Conservation (phyloP, 2,113 vertebrate genomes). For the Pseudopipra pipra region DNA sequence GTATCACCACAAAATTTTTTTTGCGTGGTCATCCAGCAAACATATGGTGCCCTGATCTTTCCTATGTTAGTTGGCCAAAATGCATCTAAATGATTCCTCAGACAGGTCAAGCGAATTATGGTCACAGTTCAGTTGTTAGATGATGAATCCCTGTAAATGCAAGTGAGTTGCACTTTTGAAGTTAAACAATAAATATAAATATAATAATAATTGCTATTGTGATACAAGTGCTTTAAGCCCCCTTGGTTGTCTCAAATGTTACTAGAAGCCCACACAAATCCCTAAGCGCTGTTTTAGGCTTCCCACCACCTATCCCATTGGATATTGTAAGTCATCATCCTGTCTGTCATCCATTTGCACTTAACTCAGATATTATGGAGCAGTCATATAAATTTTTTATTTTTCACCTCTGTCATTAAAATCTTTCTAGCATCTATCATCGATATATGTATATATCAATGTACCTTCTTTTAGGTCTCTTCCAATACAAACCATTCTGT, state of each 20-base stretch:
- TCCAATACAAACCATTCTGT: not conserved
- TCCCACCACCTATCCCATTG: not conserved
- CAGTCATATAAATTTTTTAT: not conserved
- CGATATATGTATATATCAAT: not conserved
- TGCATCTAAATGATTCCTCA: not conserved
- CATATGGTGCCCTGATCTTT: not conserved
- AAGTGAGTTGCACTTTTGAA: not conserved
- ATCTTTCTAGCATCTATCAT: rapidly evolving
- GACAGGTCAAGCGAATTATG: not conserved
- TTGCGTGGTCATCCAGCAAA: not conserved
- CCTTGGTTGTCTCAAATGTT: not conserved
- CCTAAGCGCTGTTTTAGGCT: not conserved
- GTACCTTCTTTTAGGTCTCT: not conserved
- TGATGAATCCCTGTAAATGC: not conserved
- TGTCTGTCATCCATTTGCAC: not conserved
- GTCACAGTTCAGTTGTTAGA: not conserved
- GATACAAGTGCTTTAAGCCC: not conserved
- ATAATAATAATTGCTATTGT: not conserved
- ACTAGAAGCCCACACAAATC: not conserved
- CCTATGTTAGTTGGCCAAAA: not conserved
- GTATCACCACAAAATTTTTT: not conserved
- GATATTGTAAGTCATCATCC: not conserved
- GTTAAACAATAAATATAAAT: not conserved
- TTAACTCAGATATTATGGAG: not conserved
- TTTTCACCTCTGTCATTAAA: not conserved